Evolutionary conservation across 2,797 vertebrate genomes (phyloP).

Genomic region (Euphonia xanthogaster): DNA sequence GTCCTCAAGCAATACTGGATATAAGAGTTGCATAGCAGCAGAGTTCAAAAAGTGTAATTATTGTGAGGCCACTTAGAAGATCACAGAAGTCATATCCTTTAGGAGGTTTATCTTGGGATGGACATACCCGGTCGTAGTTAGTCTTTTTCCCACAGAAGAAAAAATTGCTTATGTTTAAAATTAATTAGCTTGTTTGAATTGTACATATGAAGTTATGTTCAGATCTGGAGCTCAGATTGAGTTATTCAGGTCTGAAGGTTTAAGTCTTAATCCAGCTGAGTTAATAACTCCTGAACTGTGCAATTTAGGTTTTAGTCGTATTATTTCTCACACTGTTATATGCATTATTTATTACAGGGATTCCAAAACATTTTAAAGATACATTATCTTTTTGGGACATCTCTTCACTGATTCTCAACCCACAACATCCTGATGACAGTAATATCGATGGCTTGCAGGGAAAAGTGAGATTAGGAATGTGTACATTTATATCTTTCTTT

Average conservation of each 20-base stretch:
- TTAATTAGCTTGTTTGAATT: neutral
- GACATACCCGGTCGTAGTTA: neutral
- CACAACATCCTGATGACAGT: neutral
- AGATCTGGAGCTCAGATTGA: neutral
- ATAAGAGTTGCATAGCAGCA: neutral
- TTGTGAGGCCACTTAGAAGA: neutral
- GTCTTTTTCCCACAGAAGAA: neutral
- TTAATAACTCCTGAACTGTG: neutral
- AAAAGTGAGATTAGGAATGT: neutral
- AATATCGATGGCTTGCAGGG: neutral
- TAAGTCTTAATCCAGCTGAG: neutral
- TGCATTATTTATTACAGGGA: conserved; percentile 10
- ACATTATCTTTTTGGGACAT: conserved; percentile 1
- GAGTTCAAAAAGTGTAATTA: neutral
- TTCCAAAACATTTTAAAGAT: conserved; percentile 30
- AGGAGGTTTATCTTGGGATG: neutral
- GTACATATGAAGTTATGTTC: neutral
- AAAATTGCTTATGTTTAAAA: neutral
- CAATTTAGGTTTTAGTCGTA: conserved; percentile 13
- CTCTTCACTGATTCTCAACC: neutral
- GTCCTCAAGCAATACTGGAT: neutral
- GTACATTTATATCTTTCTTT: neutral
- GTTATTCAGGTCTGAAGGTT: neutral
- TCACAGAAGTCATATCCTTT: neutral
- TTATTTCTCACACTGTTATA: neutral